Evolutionary conservation across 2,888 invertebrate genomes (phyloP).

Genomic region (Leptura quadrifasciata): DNA sequence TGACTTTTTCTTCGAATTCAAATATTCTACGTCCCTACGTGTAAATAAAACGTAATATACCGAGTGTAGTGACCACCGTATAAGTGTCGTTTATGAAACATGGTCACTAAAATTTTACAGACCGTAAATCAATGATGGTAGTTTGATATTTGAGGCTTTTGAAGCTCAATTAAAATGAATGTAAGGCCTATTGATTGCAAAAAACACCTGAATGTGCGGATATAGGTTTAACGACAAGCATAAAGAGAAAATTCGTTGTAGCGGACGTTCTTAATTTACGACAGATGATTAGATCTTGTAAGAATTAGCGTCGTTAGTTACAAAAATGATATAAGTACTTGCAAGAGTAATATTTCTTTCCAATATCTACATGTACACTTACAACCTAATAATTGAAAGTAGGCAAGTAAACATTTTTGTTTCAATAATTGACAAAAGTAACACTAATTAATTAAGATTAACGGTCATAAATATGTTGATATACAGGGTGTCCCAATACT

Average conservation of each 20-base stretch:
- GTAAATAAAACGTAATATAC: constrained; percentile 29
- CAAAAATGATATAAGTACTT: background rate
- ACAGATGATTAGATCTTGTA: background rate
- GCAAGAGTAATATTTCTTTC: too few species aligned
- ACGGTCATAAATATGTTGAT: too few species aligned
- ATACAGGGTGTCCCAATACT: too few species aligned
- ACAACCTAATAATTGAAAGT: too few species aligned
- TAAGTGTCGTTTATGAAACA: constrained; percentile 37
- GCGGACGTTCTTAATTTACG: constrained; percentile 25
- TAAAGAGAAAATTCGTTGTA: constrained; percentile 18
- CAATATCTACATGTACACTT: too few species aligned
- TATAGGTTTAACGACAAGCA: constrained; percentile 31
- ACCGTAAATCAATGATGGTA: constrained; percentile 31
- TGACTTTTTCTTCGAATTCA: constrained; percentile 1
- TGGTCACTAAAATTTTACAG: constrained; percentile 37
- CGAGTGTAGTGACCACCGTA: constrained; percentile 9
- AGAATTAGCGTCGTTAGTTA: background rate
- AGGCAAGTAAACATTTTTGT: too few species aligned
- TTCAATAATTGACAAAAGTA: too few species aligned
- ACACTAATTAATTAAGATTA: too few species aligned
- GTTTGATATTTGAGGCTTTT: constrained; percentile 31
- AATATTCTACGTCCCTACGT: constrained; percentile 11
- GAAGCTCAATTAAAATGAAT: constrained; percentile 40
- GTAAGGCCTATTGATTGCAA: constrained; percentile 22
- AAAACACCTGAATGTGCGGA: constrained; percentile 37